A percentile compares a stretch with the other conserved stretches of the same genome.
Evolutionary conservation across 2,888 invertebrate species (phyloP).

Genomic region (Eupithecia abbreviata): DNA sequence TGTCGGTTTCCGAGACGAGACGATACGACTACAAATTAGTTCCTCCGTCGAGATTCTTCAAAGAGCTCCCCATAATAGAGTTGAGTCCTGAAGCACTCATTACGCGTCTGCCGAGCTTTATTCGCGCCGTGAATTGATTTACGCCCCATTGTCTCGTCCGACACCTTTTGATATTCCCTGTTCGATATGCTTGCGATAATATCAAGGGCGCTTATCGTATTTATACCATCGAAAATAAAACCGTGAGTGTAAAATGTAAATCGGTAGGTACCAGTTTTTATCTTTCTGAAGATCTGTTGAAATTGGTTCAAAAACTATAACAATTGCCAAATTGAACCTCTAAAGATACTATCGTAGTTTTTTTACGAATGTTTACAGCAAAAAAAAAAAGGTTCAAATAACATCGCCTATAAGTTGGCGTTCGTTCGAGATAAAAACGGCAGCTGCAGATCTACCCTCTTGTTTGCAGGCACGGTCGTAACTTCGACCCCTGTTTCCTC

Average conservation of each 20-base stretch:
- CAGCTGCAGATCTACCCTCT: constrained; percentile 70
- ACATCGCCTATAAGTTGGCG: constrained; percentile 43
- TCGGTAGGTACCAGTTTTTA: not conserved
- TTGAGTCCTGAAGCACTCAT: constrained; percentile 56
- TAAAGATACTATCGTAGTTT: constrained; percentile 44
- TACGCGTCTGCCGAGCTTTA: constrained; percentile 64
- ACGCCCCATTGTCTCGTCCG: constrained; percentile 67
- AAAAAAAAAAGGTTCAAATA: constrained; percentile 10
- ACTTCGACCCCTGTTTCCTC: constrained; percentile 63
- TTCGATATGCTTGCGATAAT: constrained; percentile 52
- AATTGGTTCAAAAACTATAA: not conserved
- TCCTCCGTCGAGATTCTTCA: constrained; percentile 62
- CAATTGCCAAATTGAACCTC: constrained; percentile 7
- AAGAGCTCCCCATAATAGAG: constrained; percentile 68
- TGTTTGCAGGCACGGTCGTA: constrained; percentile 66
- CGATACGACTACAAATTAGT: constrained; percentile 72
- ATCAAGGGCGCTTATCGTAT: constrained; percentile 47
- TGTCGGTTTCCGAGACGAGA: constrained; percentile 60
- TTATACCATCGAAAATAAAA: not conserved
- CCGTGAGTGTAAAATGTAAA: not conserved
- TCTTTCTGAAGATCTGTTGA: not conserved
- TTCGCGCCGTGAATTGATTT: constrained; percentile 73
- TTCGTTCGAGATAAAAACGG: constrained; percentile 66
- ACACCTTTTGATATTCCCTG: constrained; percentile 48
- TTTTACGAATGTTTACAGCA: constrained; percentile 45